phyloP scores from a whole-genome alignment of 2,113 vertebrate genomes.

The Istiophorus platypterus region DNA sequence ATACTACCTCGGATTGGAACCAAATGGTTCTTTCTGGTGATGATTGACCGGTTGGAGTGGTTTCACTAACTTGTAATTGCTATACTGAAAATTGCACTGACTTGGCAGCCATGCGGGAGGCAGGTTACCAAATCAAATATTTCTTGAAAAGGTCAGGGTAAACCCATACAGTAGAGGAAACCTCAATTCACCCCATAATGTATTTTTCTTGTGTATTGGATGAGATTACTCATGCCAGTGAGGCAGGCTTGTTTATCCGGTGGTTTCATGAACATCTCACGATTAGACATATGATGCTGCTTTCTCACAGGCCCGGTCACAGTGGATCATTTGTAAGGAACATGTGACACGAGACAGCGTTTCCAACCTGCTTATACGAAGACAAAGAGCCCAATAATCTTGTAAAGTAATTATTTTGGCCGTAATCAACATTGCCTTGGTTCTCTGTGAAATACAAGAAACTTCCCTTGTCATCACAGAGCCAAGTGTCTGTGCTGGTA shows the following conservation, averaged over 20 bases:
- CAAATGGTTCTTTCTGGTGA: background rate
- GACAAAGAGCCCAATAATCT: conserved; percentile 18
- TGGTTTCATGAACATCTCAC: conserved; percentile 26
- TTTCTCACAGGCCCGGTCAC: conserved; percentile 25
- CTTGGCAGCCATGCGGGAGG: conserved; percentile 45
- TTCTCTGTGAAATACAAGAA: conserved; percentile 33
- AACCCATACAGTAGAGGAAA: conserved; percentile 36
- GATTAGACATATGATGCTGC: background rate
- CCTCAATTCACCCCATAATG: conserved; percentile 38
- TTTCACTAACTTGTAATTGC: conserved; percentile 41
- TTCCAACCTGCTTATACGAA: background rate
- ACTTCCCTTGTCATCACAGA: conserved; percentile 26
- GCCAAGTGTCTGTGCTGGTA: background rate
- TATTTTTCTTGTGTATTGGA: conserved; percentile 39
- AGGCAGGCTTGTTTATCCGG: conserved; percentile 10
- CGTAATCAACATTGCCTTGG: conserved; percentile 34
- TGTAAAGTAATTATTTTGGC: conserved; percentile 31
- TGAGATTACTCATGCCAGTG: conserved; percentile 24
- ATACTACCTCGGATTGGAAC: background rate
- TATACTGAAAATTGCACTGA: conserved; percentile 33
- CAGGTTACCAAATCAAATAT: conserved; percentile 49
- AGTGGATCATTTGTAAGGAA: conserved; percentile 21
- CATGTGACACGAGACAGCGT: background rate
- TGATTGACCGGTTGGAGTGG: conserved; percentile 47
- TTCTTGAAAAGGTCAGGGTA: conserved; percentile 62